Percentiles rank a stretch among this genome's conserved stretches.
phyloP scores from a whole-genome alignment of 1,140 invertebrate genomes.

The Adelges cooleyi region DNA sequence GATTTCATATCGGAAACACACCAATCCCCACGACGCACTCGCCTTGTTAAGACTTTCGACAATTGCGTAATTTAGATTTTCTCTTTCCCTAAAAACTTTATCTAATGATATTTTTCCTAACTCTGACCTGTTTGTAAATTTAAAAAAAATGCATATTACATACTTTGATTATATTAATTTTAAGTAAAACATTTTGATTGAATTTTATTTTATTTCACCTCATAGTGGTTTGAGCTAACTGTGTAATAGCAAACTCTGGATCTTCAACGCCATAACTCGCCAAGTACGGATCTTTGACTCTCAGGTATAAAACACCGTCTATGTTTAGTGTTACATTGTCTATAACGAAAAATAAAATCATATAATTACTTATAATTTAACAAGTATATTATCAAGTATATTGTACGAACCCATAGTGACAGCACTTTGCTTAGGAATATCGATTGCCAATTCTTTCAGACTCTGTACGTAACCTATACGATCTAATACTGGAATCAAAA shows the following conservation, averaged over 20 bases:
- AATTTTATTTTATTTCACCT: slow-evolving; percentile 40
- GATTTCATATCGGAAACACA: slow-evolving; percentile 97
- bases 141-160: not conserved
- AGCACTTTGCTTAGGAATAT: slow-evolving; percentile 96
- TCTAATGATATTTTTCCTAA: slow-evolving; percentile 96
- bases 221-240: slow-evolving; percentile 98
- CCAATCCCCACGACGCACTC: slow-evolving; percentile 93
- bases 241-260: slow-evolving; percentile 97
- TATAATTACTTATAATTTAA: not conserved
- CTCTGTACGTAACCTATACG: slow-evolving; percentile 95
- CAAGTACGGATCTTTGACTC: slow-evolving; percentile 83
- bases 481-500: slow-evolving; percentile 86
- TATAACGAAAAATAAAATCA: slow-evolving; percentile 35
- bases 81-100: slow-evolving; percentile 92
- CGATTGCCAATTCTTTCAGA: slow-evolving; percentile 98
- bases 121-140: slow-evolving; percentile 62
- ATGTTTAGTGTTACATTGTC: slow-evolving; percentile 95
- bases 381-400: not conserved
- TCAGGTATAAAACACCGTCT: slow-evolving; percentile 93
- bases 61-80: slow-evolving; percentile 89
- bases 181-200: not conserved
- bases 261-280: slow-evolving; percentile 98
- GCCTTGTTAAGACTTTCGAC: slow-evolving; percentile 97
- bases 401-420: slow-evolving; percentile 65
- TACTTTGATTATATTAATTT: not conserved